phyloP scores from a whole-genome alignment of 2,888 invertebrate species.

The Thymelicus sylvestris region DNA sequence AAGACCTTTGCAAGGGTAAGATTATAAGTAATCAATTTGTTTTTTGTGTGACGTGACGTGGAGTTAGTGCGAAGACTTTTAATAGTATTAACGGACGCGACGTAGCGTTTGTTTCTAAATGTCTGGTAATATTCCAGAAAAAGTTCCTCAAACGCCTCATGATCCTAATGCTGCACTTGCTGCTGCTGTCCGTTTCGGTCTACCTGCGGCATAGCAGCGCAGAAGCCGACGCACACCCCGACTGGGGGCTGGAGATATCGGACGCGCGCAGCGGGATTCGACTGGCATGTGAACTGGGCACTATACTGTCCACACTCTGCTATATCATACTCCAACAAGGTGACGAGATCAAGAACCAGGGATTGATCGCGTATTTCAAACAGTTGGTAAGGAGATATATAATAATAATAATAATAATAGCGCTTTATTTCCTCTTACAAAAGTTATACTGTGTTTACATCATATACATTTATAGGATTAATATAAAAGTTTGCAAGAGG shows the following conservation, averaged over 20 bases:
- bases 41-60: too few relatives aligned
- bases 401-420: too few relatives aligned
- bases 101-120: not conserved
- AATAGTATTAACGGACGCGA: too few relatives aligned
- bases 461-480: too few relatives aligned
- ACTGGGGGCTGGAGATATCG: slow-evolving; percentile 69
- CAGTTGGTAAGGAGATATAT: slow-evolving; percentile 89
- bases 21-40: too few relatives aligned
- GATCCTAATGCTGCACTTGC: slow-evolving; percentile 94
- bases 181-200: slow-evolving; percentile 94
- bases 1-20: slow-evolving; percentile 97
- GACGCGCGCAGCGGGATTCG: slow-evolving; percentile 82
- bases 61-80: too few relatives aligned
- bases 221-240: slow-evolving; percentile 66
- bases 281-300: slow-evolving; percentile 92
- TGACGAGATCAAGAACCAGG: slow-evolving; percentile 97
- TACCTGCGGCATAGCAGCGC: slow-evolving; percentile 90
- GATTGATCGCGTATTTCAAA: slow-evolving; percentile 93
- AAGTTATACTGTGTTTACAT: too few relatives aligned
- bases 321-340: slow-evolving; percentile 97
- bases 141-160: slow-evolving; percentile 96
- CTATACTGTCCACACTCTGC: slow-evolving; percentile 93
- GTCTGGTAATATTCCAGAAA: slow-evolving; percentile 83
- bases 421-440: too few relatives aligned
- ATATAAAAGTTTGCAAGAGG: too few relatives aligned